A percentile compares a stretch with the other conserved stretches of the same genome.
Conservation (phyloP, 2,888 invertebrate genomes). For the Epsilonema sp. region DNA sequence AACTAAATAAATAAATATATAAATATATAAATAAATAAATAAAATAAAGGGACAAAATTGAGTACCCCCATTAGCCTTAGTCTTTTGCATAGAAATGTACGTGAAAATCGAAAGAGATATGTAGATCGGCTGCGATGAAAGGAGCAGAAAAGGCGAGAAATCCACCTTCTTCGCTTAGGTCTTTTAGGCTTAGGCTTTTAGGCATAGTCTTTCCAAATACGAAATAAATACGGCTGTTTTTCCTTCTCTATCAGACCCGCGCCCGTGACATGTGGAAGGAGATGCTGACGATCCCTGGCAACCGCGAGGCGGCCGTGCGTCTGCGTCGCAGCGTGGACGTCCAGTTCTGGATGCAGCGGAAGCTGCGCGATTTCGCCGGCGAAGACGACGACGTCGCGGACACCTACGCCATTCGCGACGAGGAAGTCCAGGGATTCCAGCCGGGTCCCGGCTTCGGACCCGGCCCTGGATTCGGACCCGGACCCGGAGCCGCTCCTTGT, state of each 20-base stretch:
- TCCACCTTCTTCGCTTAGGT: too few relatives aligned
- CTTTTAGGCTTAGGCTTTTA: too few relatives aligned
- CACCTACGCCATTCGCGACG: neutral
- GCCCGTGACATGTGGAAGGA: constrained; percentile 8
- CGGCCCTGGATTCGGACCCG: too few relatives aligned
- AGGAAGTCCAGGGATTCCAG: neutral
- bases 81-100: neutral
- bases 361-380: constrained; percentile 19
- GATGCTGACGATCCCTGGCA: constrained; percentile 6
- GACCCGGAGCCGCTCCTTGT: too few relatives aligned
- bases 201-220: too few relatives aligned
- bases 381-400: neutral
- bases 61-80: too few relatives aligned
- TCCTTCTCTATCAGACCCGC: constrained; percentile 4
- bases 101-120: neutral
- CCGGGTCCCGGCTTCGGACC: too few relatives aligned
- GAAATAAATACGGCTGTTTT: neutral
- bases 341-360: constrained; percentile 25
- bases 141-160: too few relatives aligned
- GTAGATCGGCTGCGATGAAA: too few relatives aligned
- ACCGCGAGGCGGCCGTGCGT: neutral
- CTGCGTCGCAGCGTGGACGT: constrained; percentile 6
- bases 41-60: too few relatives aligned
- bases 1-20: neutral
- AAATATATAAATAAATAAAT: neutral